Percentiles rank a stretch among this genome's conserved stretches.
Evolutionary conservation across 2,888 invertebrate genomes (phyloP).

Genomic region (Chrysolina americana): DNA sequence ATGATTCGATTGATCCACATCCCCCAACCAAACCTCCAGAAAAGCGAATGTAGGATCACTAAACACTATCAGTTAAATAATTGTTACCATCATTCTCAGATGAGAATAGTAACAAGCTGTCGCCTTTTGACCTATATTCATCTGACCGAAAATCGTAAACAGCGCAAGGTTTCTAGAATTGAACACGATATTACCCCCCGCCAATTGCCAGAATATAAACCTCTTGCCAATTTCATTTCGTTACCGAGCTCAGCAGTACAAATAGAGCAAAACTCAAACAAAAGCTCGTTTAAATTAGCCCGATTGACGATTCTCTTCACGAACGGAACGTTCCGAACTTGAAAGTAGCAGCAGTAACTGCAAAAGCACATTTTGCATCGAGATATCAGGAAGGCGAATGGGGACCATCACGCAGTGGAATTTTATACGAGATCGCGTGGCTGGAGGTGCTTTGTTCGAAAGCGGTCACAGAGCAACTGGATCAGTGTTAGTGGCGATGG

Average conservation of each 20-base stretch:
- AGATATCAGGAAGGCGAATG: not conserved
- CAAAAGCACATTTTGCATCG: not conserved
- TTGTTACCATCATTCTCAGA: too few species aligned
- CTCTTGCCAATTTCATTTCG: not conserved
- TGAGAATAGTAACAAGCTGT: too few species aligned
- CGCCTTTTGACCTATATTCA: too few species aligned
- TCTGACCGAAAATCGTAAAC: too few species aligned
- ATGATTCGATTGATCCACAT: too few species aligned
- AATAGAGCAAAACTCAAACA: not conserved
- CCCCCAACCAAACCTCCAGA: too few species aligned
- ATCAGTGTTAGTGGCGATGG: not conserved
- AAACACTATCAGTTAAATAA: too few species aligned
- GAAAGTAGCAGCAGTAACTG: conserved; percentile 11
- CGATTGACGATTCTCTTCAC: not conserved
- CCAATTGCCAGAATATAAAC: not conserved
- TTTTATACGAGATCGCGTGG: conserved; percentile 1
- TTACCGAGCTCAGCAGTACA: not conserved
- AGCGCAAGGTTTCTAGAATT: too few species aligned
- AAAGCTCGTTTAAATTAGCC: not conserved
- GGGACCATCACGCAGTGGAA: not conserved
- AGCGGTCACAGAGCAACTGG: not conserved
- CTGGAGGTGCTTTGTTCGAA: not conserved
- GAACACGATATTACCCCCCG: not conserved
- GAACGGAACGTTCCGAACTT: not conserved
- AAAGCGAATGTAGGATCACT: too few species aligned